Percentiles rank a stretch among this genome's conserved stretches.
These are phyloP conservation scores for Pegoplata infirma DNA, from an alignment of 2,888 invertebrate species.

Conservation along the genomic window DNA sequence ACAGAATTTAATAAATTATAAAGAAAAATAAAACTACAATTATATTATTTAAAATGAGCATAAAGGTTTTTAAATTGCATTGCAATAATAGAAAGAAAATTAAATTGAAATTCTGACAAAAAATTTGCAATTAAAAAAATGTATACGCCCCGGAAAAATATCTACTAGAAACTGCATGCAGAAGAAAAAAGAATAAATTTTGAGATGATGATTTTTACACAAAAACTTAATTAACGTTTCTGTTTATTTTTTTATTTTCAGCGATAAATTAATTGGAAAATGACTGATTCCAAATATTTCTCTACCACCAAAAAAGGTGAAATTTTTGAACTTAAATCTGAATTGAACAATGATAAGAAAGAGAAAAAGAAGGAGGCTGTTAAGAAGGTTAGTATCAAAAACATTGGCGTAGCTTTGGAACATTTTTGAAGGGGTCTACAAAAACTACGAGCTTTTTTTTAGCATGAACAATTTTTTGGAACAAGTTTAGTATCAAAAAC, in stretches of 20 bases:
- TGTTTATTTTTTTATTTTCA: background rate
- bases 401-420: too few relatives aligned
- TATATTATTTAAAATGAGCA: background rate
- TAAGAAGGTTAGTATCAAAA: slow-evolving; percentile 90
- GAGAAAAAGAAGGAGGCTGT: slow-evolving; percentile 99
- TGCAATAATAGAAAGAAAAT: background rate
- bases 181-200: background rate
- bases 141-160: slow-evolving; percentile 49
- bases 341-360: slow-evolving; percentile 99
- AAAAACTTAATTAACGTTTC: background rate
- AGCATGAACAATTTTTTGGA: too few relatives aligned
- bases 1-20: background rate
- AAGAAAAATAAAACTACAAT: too few relatives aligned
- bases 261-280: slow-evolving; percentile 75
- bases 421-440: too few relatives aligned
- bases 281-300: slow-evolving; percentile 99
- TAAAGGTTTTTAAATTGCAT: background rate
- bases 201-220: background rate
- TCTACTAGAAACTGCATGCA: background rate
- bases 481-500: too few relatives aligned
- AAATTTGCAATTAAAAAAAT: background rate
- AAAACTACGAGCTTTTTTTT: too few relatives aligned
- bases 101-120: background rate
- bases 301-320: slow-evolving; percentile 99
- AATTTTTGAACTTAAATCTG: slow-evolving; percentile 99